Evolutionary conservation across 2,797 vertebrate genomes (phyloP), one percentile per base, ranked within the genome.

Genomic region (Amazonetta brasiliensis): DNA sequence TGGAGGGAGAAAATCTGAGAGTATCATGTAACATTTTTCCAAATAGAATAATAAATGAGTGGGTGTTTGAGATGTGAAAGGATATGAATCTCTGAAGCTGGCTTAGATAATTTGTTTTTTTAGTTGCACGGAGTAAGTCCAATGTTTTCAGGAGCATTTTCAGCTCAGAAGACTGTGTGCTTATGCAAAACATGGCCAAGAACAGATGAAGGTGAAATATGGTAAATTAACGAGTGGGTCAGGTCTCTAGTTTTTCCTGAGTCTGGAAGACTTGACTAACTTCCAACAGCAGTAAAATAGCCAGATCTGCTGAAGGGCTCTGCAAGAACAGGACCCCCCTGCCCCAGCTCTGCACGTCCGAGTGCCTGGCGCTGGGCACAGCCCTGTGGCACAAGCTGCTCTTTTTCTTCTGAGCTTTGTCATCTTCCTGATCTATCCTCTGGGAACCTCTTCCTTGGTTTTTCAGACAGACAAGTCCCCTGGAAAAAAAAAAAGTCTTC

Each of bases 1-100:
- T 78, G 52, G 80, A 84, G 92, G 86, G 80, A 90, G 63, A 68
- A 94, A 85, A 63, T 48, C 75, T 33, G 68, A 23, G 37, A 94
- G 60, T 50, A 80, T 54, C 39, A 11, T 74, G 31, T 30, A 82
- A 69, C 50, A 76, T 87, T 93, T 93, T 94, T 93, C 86, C 77
- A 87, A 92, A 90, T 15, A 94, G 80, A 95, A 82, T 93, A 93
- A 95, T 95, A 86, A 92, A 94, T 4, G 15, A 81, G 82, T 75
- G 76, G 69, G 68, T 85, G 68, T 89, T 77, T 74, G 87, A 90
- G 83, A 79, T 77, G 50, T 81, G 79, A 78, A 85, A 81, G 69
- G 35, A 64, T 62, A 41, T 62, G 79, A 64, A 75, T 68, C 60
- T 91, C 73, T 87, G 87, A 87, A 89, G 78, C 50, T 30, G 43